Conservation (phyloP, 2,888 invertebrate species). For the Anorthoa munda region DNA sequence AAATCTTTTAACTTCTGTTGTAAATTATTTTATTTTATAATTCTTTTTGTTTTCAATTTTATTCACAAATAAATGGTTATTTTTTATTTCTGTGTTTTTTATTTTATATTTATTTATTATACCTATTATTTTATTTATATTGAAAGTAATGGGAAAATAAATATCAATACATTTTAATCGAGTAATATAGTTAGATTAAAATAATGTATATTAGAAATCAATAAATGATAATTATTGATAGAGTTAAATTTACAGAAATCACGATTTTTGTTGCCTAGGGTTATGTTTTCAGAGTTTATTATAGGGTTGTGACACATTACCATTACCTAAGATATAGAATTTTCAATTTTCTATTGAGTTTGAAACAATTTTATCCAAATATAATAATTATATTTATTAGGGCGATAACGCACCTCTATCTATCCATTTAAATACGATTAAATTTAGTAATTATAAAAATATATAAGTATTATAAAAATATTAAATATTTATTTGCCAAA, state of each 20-base stretch:
- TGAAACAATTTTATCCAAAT: constrained; percentile 45
- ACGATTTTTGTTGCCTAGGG: constrained; percentile 55
- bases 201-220: constrained; percentile 1
- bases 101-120: constrained; percentile 28
- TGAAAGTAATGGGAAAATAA: background rate
- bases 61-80: constrained; percentile 68
- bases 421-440: constrained; percentile 25
- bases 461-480: background rate
- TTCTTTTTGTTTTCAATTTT: constrained; percentile 70
- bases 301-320: constrained; percentile 70
- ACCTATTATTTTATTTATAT: background rate
- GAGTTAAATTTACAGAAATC: constrained; percentile 18
- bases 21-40: constrained; percentile 72
- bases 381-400: constrained; percentile 8
- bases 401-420: background rate
- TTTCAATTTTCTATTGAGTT: constrained; percentile 52
- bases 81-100: constrained; percentile 64
- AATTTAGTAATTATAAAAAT: background rate
- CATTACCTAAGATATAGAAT: constrained; percentile 45
- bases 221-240: constrained; percentile 7
- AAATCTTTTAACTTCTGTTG: constrained; percentile 73
- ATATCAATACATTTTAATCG: background rate
- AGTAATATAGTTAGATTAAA: background rate
- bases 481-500: constrained; percentile 2
- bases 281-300: constrained; percentile 71